A percentile compares a stretch with the other conserved stretches of the same genome.
Evolutionary conservation across 2,888 invertebrate genomes (phyloP).

Genomic region (Nasonovia ribisnigri): DNA sequence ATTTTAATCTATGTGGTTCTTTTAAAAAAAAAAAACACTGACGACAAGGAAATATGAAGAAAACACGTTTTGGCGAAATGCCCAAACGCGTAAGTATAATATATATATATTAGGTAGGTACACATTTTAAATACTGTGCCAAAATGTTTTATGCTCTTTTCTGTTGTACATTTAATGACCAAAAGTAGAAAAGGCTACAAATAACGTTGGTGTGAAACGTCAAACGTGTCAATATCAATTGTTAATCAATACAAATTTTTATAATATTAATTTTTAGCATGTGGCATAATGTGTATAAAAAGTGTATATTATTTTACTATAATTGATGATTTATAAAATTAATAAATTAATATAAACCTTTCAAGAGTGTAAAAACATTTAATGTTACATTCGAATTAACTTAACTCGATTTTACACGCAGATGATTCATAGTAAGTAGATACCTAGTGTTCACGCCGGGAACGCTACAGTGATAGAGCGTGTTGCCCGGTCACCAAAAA

Average conservation of each 20-base stretch:
- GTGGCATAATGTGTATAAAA: background rate
- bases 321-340: too few relatives aligned
- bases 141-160: background rate
- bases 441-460: too few relatives aligned
- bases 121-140: conserved; percentile 3
- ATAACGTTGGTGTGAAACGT: background rate
- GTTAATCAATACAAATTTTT: background rate
- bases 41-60: background rate
- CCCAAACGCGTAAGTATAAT: background rate
- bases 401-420: background rate
- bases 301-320: too few relatives aligned
- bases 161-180: background rate
- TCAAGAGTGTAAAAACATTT: background rate
- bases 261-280: background rate
- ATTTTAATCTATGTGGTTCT: background rate
- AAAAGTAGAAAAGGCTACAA: background rate
- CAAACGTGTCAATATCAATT: background rate
- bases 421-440: too few relatives aligned
- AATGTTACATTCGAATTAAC: background rate
- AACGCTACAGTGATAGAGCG: too few relatives aligned
- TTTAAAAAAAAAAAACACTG: background rate
- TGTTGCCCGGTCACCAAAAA: too few relatives aligned
- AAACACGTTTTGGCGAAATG: background rate
- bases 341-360: too few relatives aligned
- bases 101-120: background rate